Conservation (phyloP, 2,797 vertebrate genomes). For the Cebuella pygmaea region DNA sequence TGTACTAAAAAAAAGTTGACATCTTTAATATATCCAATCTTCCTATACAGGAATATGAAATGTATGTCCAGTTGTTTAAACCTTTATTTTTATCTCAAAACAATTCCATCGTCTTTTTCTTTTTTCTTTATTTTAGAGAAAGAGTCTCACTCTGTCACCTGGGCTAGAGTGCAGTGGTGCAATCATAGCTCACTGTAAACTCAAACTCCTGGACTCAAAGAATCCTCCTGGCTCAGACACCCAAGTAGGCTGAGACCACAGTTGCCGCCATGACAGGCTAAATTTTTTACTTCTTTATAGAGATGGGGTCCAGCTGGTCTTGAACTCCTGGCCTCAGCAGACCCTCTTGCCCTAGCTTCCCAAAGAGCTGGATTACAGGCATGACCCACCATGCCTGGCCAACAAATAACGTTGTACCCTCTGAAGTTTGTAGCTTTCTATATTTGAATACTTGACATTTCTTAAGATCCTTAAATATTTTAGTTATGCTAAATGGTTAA, state of each 20-base stretch:
- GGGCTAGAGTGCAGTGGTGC: neutral
- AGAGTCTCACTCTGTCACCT: neutral
- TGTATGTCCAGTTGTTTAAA: neutral
- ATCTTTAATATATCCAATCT: neutral
- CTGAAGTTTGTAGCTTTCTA: neutral
- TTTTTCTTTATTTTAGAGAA: neutral
- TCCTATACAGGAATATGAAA: neutral
- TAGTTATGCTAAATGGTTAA: conserved; percentile 8
- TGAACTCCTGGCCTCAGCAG: neutral
- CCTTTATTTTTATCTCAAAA: neutral
- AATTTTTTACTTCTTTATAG: neutral
- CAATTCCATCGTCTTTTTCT: neutral
- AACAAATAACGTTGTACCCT: neutral
- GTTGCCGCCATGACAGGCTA: neutral
- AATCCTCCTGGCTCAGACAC: neutral
- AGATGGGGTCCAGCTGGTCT: neutral
- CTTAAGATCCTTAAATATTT: neutral
- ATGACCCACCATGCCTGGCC: neutral
- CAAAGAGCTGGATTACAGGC: neutral
- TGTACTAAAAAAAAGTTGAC: neutral
- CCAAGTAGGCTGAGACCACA: neutral
- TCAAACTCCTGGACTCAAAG: neutral
- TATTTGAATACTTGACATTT: neutral
- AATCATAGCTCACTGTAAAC: neutral
- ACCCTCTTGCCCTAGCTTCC: neutral